Evolutionary conservation across 2,113 vertebrate species (phyloP).

Genomic region (Grammomys surdaster): DNA sequence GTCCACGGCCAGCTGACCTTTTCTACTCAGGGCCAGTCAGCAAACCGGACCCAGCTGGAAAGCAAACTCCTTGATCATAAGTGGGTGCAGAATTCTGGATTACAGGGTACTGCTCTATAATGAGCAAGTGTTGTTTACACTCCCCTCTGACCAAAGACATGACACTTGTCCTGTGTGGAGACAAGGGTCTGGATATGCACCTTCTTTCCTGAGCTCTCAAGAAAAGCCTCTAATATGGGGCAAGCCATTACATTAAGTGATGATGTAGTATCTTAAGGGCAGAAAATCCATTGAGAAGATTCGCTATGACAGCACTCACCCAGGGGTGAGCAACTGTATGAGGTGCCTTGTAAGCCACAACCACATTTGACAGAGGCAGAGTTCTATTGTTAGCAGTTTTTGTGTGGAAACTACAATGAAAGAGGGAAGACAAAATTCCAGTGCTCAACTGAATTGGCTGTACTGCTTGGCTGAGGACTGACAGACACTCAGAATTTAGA

Average conservation of each 20-base stretch:
- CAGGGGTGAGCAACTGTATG: not conserved
- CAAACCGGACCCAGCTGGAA: not conserved
- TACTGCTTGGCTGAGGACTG: not conserved
- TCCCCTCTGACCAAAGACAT: not conserved
- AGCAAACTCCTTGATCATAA: not conserved
- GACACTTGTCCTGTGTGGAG: not conserved
- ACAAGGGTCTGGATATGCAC: not conserved
- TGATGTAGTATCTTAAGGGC: not conserved
- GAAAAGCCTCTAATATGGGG: not conserved
- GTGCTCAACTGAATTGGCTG: not conserved
- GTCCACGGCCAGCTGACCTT: not conserved
- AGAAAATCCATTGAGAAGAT: not conserved
- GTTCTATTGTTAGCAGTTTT: not conserved
- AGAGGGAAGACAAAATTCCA: not conserved
- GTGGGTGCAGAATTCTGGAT: not conserved
- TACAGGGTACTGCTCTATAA: not conserved
- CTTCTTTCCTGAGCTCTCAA: not conserved
- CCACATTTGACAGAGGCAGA: not conserved
- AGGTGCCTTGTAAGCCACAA: not conserved
- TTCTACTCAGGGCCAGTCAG: rapidly evolving
- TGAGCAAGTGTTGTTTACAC: not conserved
- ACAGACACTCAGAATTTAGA: not conserved
- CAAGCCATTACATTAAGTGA: not conserved
- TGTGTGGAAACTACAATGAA: not conserved
- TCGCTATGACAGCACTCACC: too few relatives aligned